Evolutionary conservation across 2,888 invertebrate species (phyloP).

Genomic region (Temnothorax unifasciatus): DNA sequence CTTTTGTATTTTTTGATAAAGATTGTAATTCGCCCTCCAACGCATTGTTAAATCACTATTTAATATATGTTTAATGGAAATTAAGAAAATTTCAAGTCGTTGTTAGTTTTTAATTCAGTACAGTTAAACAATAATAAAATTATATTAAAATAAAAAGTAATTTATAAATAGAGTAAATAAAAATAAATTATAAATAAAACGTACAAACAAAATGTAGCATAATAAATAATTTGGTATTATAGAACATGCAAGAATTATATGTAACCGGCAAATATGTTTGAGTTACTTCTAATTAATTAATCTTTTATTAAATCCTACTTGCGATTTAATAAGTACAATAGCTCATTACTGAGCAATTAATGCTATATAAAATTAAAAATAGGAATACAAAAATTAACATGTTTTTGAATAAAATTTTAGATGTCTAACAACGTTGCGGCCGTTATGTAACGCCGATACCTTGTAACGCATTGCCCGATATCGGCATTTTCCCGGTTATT

Average conservation of each 20-base stretch:
- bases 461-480: conserved; percentile 1
- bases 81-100: conserved; percentile 2
- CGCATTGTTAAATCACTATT: background rate
- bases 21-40: background rate
- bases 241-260: background rate
- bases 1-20: conserved; percentile 8
- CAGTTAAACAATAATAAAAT: background rate
- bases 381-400: background rate
- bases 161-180: background rate
- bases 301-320: background rate
- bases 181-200: background rate
- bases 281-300: conserved; percentile 17
- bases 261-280: background rate
- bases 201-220: background rate
- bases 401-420: conserved; percentile 20
- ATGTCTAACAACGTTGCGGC: background rate
- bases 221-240: background rate
- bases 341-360: background rate
- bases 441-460: conserved; percentile 10
- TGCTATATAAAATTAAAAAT: background rate
- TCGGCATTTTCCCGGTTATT: conserved; percentile 22
- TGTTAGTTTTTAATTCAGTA: background rate
- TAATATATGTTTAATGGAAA: background rate
- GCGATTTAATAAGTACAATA: background rate
- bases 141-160: background rate